Conservation (phyloP, 2,113 vertebrate genomes). For the Scopus umbretta region DNA sequence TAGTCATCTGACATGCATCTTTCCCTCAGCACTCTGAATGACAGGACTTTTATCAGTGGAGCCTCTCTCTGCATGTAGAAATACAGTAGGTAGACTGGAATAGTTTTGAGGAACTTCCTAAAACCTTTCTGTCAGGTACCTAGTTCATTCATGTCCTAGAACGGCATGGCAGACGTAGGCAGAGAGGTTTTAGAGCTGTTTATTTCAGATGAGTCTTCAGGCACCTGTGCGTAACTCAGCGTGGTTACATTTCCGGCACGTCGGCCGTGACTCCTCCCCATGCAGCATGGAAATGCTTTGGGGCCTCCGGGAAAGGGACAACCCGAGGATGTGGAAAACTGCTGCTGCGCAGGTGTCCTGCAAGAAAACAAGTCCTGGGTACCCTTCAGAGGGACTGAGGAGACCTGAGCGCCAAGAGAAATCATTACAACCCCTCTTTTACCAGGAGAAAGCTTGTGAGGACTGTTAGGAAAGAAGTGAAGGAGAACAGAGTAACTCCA, state of each 20-base stretch:
- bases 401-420: neutral
- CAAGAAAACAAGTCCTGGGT: neutral
- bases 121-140: neutral
- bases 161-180: accelerated
- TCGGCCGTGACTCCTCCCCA: neutral
- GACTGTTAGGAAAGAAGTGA: neutral
- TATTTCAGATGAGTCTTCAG: neutral
- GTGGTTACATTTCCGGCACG: accelerated
- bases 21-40: accelerated
- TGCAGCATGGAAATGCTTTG: neutral
- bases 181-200: neutral
- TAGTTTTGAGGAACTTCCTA: neutral
- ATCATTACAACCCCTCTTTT: neutral
- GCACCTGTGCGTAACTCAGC: no score
- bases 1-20: neutral
- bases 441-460: neutral
- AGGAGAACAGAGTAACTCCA: neutral
- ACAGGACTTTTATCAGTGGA: neutral
- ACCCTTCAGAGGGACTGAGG: neutral
- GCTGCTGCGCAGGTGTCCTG: neutral
- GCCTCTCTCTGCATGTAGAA: neutral
- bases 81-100: neutral
- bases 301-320: neutral
- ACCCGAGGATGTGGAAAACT: neutral
- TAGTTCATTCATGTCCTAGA: neutral